Conservation (phyloP, 2,888 invertebrate genomes). For the Hermaeophaga mercurialis region DNA sequence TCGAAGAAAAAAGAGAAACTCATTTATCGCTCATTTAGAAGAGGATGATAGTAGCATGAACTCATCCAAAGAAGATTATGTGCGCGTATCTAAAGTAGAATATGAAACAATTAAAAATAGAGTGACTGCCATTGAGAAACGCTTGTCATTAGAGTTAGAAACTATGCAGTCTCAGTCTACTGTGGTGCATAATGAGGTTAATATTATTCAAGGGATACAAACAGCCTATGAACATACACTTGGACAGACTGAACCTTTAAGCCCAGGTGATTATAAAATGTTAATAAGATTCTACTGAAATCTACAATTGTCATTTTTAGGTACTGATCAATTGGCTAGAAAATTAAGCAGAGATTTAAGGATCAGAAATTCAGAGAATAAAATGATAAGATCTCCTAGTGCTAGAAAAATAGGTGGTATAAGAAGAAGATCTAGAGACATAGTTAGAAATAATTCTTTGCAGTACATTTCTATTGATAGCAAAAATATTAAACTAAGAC, state of each 20-base stretch:
- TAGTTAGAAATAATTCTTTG: slow-evolving; percentile 26
- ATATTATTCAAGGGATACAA: slow-evolving; percentile 69
- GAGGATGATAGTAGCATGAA: slow-evolving; percentile 45
- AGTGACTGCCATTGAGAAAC: slow-evolving; percentile 67
- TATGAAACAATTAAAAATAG: slow-evolving; percentile 79
- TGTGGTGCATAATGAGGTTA: slow-evolving; percentile 44
- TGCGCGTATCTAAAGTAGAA: slow-evolving; percentile 74
- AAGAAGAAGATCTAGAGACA: slow-evolving; percentile 72
- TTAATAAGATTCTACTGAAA: background rate
- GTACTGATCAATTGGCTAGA: slow-evolving; percentile 73
- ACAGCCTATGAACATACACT: slow-evolving; percentile 75
- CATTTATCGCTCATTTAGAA: slow-evolving; percentile 40
- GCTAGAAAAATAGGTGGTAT: slow-evolving; percentile 80
- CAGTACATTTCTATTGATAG: slow-evolving; percentile 22
- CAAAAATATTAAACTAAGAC: slow-evolving; percentile 30
- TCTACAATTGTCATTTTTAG: background rate
- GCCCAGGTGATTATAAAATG: slow-evolving; percentile 52
- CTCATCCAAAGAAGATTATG: slow-evolving; percentile 62
- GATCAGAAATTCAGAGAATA: slow-evolving; percentile 72
- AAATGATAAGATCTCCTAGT: slow-evolving; percentile 75
- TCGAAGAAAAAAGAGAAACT: slow-evolving; percentile 48
- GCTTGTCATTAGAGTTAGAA: slow-evolving; percentile 51
- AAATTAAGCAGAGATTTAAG: slow-evolving; percentile 74
- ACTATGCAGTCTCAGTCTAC: slow-evolving; percentile 36
- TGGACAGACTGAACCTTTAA: slow-evolving; percentile 70